Evolutionary conservation across 2,113 vertebrate genomes (phyloP).

Genomic region (Junco hyemalis): DNA sequence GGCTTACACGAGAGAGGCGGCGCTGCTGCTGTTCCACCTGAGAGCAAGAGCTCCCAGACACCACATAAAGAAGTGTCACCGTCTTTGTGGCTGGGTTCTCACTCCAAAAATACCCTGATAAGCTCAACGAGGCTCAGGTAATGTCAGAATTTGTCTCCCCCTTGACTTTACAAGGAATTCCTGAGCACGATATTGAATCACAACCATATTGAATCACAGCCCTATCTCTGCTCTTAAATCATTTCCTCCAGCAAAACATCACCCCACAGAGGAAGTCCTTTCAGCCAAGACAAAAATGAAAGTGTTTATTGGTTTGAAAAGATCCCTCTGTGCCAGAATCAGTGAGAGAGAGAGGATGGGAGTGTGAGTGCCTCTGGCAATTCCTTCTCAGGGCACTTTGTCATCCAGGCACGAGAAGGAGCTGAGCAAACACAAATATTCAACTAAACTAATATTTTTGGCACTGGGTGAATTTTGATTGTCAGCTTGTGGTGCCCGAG

Average conservation of each 20-base stretch:
- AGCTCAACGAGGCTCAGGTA: background rate
- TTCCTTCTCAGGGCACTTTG: background rate
- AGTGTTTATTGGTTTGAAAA: conserved; percentile 43
- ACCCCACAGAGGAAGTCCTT: conserved; percentile 25
- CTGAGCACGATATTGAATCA: conserved; percentile 7
- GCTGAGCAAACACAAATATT: conserved; percentile 62
- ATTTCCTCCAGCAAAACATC: conserved; percentile 53
- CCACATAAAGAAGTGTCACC: fast-evolving
- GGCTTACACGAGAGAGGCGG: background rate
- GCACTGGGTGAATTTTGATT: conserved; percentile 20
- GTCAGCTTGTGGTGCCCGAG: background rate
- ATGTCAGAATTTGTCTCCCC: conserved; percentile 34
- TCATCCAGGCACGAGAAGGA: conserved; percentile 25
- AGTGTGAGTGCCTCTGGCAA: conserved; percentile 25
- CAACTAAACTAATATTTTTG: conserved; percentile 59
- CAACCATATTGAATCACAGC: conserved; percentile 1
- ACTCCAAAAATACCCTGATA: background rate
- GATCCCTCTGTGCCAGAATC: conserved; percentile 46
- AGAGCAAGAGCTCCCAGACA: background rate
- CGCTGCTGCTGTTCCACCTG: background rate
- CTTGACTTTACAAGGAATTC: conserved; percentile 46
- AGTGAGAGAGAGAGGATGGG: conserved; percentile 1
- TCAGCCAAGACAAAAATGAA: conserved; percentile 12
- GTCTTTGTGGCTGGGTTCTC: background rate
- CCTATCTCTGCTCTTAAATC: background rate